These are phyloP conservation scores for Pyrgus malvae DNA, from an alignment of 2,888 invertebrate genomes.

Conservation along the genomic window DNA sequence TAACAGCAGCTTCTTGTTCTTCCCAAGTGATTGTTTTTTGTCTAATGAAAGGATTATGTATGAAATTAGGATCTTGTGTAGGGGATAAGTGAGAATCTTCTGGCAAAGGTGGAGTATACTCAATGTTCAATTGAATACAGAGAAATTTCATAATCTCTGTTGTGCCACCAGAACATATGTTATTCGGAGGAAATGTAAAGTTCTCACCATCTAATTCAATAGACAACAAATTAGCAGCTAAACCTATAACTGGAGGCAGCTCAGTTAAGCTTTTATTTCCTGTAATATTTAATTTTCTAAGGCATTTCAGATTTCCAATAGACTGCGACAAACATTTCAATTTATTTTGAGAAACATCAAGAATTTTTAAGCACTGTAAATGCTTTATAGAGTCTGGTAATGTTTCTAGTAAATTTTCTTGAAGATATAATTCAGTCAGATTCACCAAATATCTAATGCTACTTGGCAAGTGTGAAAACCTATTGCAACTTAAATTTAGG, in stretches of 20 bases:
- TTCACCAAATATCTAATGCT: slow-evolving; percentile 85
- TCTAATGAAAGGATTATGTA: slow-evolving; percentile 59
- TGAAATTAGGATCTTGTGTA: slow-evolving; percentile 52
- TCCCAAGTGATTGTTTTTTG: slow-evolving; percentile 74
- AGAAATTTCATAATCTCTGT: slow-evolving; percentile 85
- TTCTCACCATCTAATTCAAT: slow-evolving; percentile 84
- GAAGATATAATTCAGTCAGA: slow-evolving; percentile 88
- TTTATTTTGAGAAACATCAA: slow-evolving; percentile 88
- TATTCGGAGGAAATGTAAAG: slow-evolving; percentile 85
- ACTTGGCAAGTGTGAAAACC: slow-evolving; percentile 83
- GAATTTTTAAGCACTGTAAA: slow-evolving; percentile 83
- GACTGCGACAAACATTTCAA: slow-evolving; percentile 84
- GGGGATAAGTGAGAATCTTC: slow-evolving; percentile 50
- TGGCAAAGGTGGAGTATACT: slow-evolving; percentile 69
- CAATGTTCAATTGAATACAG: slow-evolving; percentile 68
- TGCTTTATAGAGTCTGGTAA: slow-evolving; percentile 86
- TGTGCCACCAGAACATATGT: slow-evolving; percentile 82
- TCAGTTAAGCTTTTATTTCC: slow-evolving; percentile 81
- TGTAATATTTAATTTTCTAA: slow-evolving; percentile 83
- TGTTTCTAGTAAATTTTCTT: slow-evolving; percentile 85
- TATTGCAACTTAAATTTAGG: slow-evolving; percentile 86
- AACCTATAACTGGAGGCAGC: slow-evolving; percentile 85
- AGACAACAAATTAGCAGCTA: slow-evolving; percentile 82
- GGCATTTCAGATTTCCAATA: slow-evolving; percentile 83
- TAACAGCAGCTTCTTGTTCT: slow-evolving; percentile 83